phyloP scores from a whole-genome alignment of 2,888 invertebrate genomes.

The Athalia circularis region DNA sequence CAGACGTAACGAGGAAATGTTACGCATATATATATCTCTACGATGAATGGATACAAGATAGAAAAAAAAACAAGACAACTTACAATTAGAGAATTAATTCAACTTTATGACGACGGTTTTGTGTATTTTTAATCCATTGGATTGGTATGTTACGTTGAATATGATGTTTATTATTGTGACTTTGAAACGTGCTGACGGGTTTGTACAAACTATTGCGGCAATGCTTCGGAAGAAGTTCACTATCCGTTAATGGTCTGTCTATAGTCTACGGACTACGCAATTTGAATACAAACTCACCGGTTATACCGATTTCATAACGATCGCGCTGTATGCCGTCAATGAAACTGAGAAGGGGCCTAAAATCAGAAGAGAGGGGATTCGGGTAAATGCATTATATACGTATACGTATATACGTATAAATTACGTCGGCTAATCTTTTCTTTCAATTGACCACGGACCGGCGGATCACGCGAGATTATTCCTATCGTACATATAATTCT shows the following conservation, averaged over 20 bases:
- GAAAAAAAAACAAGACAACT: no score
- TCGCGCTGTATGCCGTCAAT: background rate
- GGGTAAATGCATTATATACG: no score
- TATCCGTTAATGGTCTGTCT: constrained; percentile 18
- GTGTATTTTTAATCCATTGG: background rate
- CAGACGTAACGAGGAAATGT: background rate
- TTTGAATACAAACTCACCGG: constrained; percentile 16
- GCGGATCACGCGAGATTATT: background rate
- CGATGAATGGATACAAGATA: background rate
- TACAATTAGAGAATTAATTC: background rate
- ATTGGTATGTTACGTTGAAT: background rate
- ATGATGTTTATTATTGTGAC: no score
- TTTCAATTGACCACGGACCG: constrained; percentile 3
- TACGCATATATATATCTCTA: background rate
- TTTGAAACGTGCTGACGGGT: background rate
- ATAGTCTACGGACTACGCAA: background rate
- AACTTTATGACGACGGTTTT: background rate
- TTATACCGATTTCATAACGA: constrained; percentile 10
- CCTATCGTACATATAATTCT: background rate
- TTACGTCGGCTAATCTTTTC: constrained; percentile 22
- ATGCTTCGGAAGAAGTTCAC: constrained; percentile 21
- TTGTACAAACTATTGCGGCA: constrained; percentile 1
- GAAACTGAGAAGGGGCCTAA: background rate
- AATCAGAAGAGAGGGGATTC: background rate
- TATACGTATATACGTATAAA: constrained; percentile 1